Evolutionary conservation across 92 coral and sea anemone species (phyloP).

Genomic region (Parazoanthus swiftii): DNA sequence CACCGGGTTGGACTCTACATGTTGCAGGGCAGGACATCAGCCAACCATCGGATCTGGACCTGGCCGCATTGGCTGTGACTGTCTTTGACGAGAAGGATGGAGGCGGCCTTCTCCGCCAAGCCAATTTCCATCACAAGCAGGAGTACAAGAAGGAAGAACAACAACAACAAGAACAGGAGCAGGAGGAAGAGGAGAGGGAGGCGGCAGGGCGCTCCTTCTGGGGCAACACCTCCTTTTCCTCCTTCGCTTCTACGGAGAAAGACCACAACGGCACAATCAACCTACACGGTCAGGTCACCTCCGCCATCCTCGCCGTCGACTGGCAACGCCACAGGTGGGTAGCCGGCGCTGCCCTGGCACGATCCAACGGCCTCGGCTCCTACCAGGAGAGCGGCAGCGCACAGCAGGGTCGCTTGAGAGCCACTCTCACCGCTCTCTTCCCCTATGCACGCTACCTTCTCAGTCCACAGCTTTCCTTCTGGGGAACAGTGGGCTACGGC

Average conservation of each 20-base stretch:
- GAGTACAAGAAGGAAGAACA: slow-evolving; percentile 13
- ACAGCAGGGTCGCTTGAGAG: slow-evolving; percentile 16
- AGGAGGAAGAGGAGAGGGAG: not conserved
- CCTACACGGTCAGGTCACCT: slow-evolving; percentile 16
- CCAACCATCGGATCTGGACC: slow-evolving; percentile 16
- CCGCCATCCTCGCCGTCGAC: slow-evolving; percentile 18
- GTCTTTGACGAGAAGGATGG: slow-evolving; percentile 12
- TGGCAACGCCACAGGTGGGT: slow-evolving; percentile 11
- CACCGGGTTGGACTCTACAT: slow-evolving; percentile 13
- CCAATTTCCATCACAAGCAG: slow-evolving; percentile 4
- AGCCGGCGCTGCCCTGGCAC: slow-evolving; percentile 13
- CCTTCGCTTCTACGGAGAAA: slow-evolving; percentile 12
- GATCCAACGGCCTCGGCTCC: slow-evolving; percentile 17
- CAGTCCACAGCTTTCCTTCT: slow-evolving; percentile 7
- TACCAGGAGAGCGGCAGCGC: slow-evolving; percentile 17
- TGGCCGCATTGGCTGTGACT: slow-evolving; percentile 14
- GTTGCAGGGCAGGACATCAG: slow-evolving; percentile 16
- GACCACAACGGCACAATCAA: slow-evolving; percentile 15
- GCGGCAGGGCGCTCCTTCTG: slow-evolving; percentile 15
- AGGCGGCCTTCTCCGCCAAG: slow-evolving; percentile 14
- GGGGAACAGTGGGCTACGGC: slow-evolving; percentile 17
- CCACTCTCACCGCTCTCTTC: slow-evolving; percentile 13
- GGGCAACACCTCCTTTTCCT: slow-evolving; percentile 15
- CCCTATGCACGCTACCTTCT: slow-evolving; percentile 15
- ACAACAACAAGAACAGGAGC: not conserved